Percentiles rank a stretch among this genome's conserved stretches.
These are phyloP conservation scores for Andrena minutula DNA, from an alignment of 2,888 invertebrate genomes.

Conservation along the genomic window DNA sequence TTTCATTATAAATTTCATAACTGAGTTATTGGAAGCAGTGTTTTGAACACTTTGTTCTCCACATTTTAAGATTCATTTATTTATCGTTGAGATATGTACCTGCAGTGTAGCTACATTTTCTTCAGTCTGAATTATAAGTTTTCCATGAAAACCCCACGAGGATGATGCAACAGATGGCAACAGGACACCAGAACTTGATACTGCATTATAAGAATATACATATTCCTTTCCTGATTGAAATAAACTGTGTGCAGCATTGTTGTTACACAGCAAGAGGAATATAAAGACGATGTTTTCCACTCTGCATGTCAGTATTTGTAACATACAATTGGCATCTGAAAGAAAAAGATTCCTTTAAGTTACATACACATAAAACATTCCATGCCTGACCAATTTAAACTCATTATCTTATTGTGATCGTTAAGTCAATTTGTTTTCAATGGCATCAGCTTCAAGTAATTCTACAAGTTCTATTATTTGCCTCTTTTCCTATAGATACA, in stretches of 20 bases:
- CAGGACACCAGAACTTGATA: slow-evolving; percentile 80
- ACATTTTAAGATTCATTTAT: slow-evolving; percentile 6
- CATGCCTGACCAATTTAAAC: not conserved
- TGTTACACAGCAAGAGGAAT: slow-evolving; percentile 46
- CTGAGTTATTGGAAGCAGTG: not conserved
- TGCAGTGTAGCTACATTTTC: slow-evolving; percentile 75
- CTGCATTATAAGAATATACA: slow-evolving; percentile 79
- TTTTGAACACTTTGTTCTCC: slow-evolving; percentile 2
- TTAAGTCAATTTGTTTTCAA: slow-evolving; percentile 16
- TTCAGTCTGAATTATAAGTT: slow-evolving; percentile 75
- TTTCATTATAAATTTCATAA: not conserved
- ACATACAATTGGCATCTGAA: slow-evolving; percentile 50
- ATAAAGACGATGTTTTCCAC: slow-evolving; percentile 41
- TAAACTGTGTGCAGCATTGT: slow-evolving; percentile 60
- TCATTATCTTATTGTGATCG: slow-evolving; percentile 4
- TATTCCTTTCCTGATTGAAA: slow-evolving; percentile 80
- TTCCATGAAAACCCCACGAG: slow-evolving; percentile 80
- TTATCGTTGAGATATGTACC: slow-evolving; percentile 65
- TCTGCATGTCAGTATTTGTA: slow-evolving; percentile 16
- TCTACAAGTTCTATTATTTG: not conserved
- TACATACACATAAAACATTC: slow-evolving; percentile 14
- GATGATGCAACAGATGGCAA: slow-evolving; percentile 80
- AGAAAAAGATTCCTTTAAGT: slow-evolving; percentile 35
- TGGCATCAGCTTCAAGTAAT: slow-evolving; percentile 13
- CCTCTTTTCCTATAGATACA: not conserved